Conservation (phyloP, 2,888 invertebrate species). For the Dryadula phaetusa region DNA sequence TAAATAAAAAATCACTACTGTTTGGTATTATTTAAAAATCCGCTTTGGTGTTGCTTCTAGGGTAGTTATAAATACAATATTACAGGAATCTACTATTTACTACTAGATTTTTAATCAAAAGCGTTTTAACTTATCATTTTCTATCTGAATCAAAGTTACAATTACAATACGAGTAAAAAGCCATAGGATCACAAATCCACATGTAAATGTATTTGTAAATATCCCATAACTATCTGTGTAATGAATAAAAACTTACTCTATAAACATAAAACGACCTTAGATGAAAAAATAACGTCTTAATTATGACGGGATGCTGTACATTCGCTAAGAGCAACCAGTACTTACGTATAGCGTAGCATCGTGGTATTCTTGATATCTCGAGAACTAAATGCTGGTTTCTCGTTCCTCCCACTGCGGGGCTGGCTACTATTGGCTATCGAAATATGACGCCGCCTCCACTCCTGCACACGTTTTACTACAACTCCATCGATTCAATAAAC, state of each 20-base stretch:
- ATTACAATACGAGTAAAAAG: not conserved
- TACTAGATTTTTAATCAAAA: no score
- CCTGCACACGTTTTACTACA: constrained; percentile 77
- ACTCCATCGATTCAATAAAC: constrained; percentile 81
- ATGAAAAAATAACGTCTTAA: constrained; percentile 54
- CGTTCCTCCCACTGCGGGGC: constrained; percentile 75
- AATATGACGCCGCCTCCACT: constrained; percentile 77
- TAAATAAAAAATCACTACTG: no score
- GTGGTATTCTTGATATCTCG: constrained; percentile 64
- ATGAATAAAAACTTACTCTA: constrained; percentile 3
- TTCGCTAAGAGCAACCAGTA: constrained; percentile 43
- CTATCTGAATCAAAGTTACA: no score
- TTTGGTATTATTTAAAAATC: no score
- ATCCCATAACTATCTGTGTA: constrained; percentile 1
- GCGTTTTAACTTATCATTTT: no score
- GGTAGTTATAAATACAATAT: no score
- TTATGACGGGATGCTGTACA: constrained; percentile 47
- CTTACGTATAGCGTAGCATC: constrained; percentile 53
- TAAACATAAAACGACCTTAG: not conserved
- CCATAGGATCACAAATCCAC: not conserved
- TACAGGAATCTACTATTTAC: no score
- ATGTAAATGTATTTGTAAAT: not conserved
- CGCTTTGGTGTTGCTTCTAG: no score
- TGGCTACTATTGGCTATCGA: constrained; percentile 74
- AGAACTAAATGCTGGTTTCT: constrained; percentile 72